Conservation (phyloP, 2,797 vertebrate species). For the Schizopygopsis pylzovi region DNA sequence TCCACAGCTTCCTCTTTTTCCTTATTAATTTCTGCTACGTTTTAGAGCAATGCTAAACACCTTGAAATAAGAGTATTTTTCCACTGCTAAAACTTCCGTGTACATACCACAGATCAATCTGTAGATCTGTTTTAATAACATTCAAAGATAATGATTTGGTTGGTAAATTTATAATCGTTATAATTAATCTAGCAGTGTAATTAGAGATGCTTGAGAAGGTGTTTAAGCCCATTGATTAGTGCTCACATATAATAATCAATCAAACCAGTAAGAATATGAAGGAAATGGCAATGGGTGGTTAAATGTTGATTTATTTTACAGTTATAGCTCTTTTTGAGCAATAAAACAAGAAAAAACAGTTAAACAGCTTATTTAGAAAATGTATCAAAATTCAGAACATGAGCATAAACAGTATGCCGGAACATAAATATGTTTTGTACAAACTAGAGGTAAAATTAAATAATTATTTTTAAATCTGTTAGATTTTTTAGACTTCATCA, state of each 20-base stretch:
- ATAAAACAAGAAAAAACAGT: neutral
- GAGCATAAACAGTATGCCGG: neutral
- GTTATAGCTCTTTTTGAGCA: neutral
- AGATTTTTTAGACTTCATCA: neutral
- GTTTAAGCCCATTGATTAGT: slow-evolving; percentile 1
- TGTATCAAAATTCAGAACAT: neutral
- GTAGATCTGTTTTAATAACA: neutral
- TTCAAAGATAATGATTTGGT: neutral
- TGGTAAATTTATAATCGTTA: neutral
- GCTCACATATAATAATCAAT: slow-evolving; percentile 10
- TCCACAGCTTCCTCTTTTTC: too few species aligned
- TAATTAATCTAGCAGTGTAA: neutral
- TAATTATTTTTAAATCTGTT: neutral
- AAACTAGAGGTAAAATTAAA: neutral
- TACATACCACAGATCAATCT: neutral
- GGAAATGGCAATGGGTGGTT: neutral
- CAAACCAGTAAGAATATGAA: neutral
- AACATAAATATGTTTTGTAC: neutral
- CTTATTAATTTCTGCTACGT: neutral
- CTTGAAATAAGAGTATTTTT: neutral
- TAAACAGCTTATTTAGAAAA: neutral
- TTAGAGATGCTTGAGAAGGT: neutral
- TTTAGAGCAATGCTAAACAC: neutral
- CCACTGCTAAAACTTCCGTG: neutral
- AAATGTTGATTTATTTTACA: neutral